These are phyloP conservation scores for Lynx canadensis DNA, from an alignment of 2,113 vertebrate species.

Conservation along the genomic window DNA sequence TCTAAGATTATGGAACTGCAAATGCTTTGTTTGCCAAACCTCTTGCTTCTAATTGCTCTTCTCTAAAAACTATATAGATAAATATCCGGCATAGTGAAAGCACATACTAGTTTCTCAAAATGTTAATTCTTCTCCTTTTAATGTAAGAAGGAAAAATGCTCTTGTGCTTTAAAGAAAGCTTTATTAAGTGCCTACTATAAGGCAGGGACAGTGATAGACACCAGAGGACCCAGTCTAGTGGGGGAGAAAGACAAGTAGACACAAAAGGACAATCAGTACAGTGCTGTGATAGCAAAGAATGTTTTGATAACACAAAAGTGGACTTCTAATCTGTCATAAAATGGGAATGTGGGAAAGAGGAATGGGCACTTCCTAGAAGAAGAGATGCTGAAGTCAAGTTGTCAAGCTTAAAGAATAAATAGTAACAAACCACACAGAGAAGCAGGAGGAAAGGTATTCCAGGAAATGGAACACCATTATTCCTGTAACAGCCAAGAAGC, in stretches of 20 bases:
- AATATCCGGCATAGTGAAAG: not conserved
- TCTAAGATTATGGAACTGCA: not conserved
- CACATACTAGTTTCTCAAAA: not conserved
- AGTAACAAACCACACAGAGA: not conserved
- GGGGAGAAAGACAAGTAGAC: not conserved
- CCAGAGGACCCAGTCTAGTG: not conserved
- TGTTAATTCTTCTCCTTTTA: not conserved
- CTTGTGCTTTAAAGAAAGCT: not conserved
- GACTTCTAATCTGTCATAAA: not conserved
- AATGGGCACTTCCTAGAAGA: not conserved
- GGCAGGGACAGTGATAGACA: not conserved
- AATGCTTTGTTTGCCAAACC: slow-evolving; percentile 3
- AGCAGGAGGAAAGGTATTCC: not conserved
- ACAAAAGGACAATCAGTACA: not conserved
- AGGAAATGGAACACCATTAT: not conserved
- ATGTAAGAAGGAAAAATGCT: not conserved
- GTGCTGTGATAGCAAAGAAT: not conserved
- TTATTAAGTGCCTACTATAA: not conserved
- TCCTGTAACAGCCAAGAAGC: not conserved
- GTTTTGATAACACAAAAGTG: not conserved
- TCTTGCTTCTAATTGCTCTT: not conserved
- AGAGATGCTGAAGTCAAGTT: not conserved
- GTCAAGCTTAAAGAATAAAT: not conserved
- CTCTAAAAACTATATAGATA: not conserved
- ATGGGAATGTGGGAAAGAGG: not conserved